Conservation (phyloP, 2,888 invertebrate genomes). For the Cynaeus angustus region DNA sequence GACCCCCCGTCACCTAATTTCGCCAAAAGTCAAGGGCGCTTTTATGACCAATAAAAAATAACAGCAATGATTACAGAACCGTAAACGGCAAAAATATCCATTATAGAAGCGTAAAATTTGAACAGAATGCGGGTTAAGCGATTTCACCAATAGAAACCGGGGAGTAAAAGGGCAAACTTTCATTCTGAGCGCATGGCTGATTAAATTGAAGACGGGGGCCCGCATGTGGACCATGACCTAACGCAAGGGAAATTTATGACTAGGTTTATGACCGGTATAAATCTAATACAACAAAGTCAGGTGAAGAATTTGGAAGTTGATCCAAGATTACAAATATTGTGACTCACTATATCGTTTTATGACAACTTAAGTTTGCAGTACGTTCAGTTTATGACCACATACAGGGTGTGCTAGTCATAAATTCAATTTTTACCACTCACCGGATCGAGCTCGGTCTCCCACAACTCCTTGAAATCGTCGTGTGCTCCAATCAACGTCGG, state of each 20-base stretch:
- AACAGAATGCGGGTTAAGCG: no score
- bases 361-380: no score
- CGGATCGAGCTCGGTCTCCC: slow-evolving; percentile 88
- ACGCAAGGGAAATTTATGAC: background rate
- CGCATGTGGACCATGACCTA: slow-evolving; percentile 8
- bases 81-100: background rate
- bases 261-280: background rate
- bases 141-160: slow-evolving; percentile 6
- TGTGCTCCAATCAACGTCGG: slow-evolving; percentile 72
- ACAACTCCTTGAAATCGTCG: slow-evolving; percentile 84
- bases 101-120: background rate
- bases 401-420: no score
- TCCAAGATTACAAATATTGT: no score
- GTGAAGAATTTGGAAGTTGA: background rate
- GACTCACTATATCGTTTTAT: no score
- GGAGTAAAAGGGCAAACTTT: slow-evolving; percentile 2
- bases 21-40: slow-evolving; percentile 4
- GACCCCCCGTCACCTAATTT: background rate
- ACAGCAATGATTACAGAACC: background rate
- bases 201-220: slow-evolving; percentile 2
- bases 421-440: slow-evolving; percentile 73
- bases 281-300: background rate
- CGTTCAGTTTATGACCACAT: no score
- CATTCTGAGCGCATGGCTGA: slow-evolving; percentile 5
- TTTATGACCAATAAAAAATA: background rate